phyloP scores from a whole-genome alignment of 2,888 invertebrate genomes.

The Schizaphis graminum region DNA sequence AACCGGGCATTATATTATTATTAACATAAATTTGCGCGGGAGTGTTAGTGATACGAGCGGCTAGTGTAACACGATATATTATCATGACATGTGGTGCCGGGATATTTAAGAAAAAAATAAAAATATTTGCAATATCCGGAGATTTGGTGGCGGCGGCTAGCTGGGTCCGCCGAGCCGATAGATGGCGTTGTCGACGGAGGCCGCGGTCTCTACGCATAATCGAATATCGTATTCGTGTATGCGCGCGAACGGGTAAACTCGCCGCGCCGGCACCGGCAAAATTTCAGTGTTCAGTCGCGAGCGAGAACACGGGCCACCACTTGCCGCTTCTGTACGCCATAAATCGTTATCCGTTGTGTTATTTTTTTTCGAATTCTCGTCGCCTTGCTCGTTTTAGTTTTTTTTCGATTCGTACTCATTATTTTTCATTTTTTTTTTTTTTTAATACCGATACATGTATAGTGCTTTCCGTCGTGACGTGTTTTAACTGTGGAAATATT shows the following conservation, averaged over 20 bases:
- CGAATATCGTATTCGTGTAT: conserved; percentile 50
- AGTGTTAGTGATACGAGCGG: not conserved
- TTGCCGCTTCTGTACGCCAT: conserved; percentile 53
- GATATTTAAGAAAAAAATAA: not conserved
- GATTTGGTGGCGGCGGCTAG: not conserved
- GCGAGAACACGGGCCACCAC: conserved; percentile 63
- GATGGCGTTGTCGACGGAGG: conserved; percentile 37
- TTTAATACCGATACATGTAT: not conserved
- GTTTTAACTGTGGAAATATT: not conserved
- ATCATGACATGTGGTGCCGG: not conserved
- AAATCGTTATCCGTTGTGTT: conserved; percentile 31
- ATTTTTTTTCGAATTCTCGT: conserved; percentile 29
- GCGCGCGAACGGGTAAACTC: conserved; percentile 62
- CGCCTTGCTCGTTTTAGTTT: not conserved
- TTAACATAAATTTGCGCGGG: not conserved
- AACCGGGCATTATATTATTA: not conserved
- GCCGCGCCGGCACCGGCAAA: conserved; percentile 64
- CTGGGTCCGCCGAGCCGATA: not conserved
- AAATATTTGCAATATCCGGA: not conserved
- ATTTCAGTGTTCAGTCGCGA: conserved; percentile 63
- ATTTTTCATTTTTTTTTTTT: not conserved
- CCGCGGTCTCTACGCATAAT: conserved; percentile 49
- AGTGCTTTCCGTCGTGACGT: not conserved
- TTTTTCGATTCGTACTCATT: not conserved
- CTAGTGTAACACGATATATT: not conserved